Evolutionary conservation across 2,113 vertebrate genomes (phyloP), one percentile per base, ranked within the genome.

Genomic region (Lepus europaeus): DNA sequence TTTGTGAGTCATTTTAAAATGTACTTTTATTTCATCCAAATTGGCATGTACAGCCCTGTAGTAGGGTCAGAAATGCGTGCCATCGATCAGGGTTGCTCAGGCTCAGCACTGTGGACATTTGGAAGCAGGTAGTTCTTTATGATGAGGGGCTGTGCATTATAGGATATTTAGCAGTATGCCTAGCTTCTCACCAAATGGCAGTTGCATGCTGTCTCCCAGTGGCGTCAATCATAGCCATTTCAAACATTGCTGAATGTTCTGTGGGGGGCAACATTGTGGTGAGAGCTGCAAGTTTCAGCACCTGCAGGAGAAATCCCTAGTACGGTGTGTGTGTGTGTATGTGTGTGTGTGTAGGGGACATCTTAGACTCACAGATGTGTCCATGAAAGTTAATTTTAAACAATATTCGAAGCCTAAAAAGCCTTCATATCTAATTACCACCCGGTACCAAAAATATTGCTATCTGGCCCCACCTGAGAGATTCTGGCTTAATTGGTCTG

Each of bases 1-100:
- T 89, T 92, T 93, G 17, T 45, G 64, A 93, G 79, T 90, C n/a
- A 73, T 20, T 88, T 82, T 33, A 82, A 89, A 82, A 66, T 83
- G 3, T 27, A 83, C n/a, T 70, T 73, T 89, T 70, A 49, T 83
- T 76, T 25, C 8, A 76, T 59, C 36, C 10, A 89, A 77, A 68
- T 82, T 20, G 20, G 29, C 33, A 61, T 68, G 17, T 64, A 39
- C 8, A 61, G 8, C 9, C 80, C 7, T 59, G n/a, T 3, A 13
- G 33, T 63, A 68, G 72, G n/a, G 27, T 95, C 64, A 64, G 19
- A 76, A 84, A 68, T 31, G 11, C 5, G 20, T 51, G 49, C 22
- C 4, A 3, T 27, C 51, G 25, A 73, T 23, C 19, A 74, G 39
- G 5, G 12, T 29, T 78, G 39, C 9, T 53, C 33, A 76, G 16